Conservation (phyloP, 92 coral and sea anemone species). For the Porites lobata region DNA sequence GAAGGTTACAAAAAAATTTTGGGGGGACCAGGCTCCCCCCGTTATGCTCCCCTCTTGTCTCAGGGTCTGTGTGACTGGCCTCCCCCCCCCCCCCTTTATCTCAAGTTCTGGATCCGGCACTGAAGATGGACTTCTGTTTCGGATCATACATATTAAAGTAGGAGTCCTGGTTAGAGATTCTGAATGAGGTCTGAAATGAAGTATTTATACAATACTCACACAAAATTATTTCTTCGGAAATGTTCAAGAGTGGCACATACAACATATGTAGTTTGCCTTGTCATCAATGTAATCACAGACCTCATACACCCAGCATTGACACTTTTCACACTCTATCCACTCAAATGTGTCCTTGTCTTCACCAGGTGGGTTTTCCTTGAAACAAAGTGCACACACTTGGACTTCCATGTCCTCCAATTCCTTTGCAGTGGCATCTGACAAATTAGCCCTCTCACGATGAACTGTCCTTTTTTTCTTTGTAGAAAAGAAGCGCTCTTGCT, state of each 20-base stretch:
- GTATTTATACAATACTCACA: no score
- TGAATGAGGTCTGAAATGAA: neutral
- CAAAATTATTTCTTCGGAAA: neutral
- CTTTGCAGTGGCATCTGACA: slow-evolving; percentile 23
- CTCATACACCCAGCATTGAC: slow-evolving; percentile 48
- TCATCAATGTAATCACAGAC: slow-evolving; percentile 45
- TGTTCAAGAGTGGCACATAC: slow-evolving; percentile 36
- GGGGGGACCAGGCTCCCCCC: no score
- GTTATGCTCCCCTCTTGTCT: no score
- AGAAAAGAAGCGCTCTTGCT: slow-evolving; percentile 47
- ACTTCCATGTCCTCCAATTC: slow-evolving; percentile 5
- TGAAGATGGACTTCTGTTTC: no score
- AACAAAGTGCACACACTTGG: slow-evolving; percentile 56
- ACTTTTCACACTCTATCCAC: slow-evolving; percentile 50
- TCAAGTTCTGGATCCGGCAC: no score
- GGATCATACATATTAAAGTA: no score
- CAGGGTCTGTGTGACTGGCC: no score
- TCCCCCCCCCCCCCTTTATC: no score
- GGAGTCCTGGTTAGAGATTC: neutral
- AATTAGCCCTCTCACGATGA: neutral
- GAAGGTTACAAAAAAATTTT: no score
- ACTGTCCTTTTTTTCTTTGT: slow-evolving; percentile 20
- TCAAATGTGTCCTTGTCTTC: slow-evolving; percentile 1
- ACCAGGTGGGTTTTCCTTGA: slow-evolving; percentile 45
- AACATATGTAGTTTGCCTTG: slow-evolving; percentile 36